Conservation (phyloP, 2,888 invertebrate genomes). For the Hydriomena furcata region DNA sequence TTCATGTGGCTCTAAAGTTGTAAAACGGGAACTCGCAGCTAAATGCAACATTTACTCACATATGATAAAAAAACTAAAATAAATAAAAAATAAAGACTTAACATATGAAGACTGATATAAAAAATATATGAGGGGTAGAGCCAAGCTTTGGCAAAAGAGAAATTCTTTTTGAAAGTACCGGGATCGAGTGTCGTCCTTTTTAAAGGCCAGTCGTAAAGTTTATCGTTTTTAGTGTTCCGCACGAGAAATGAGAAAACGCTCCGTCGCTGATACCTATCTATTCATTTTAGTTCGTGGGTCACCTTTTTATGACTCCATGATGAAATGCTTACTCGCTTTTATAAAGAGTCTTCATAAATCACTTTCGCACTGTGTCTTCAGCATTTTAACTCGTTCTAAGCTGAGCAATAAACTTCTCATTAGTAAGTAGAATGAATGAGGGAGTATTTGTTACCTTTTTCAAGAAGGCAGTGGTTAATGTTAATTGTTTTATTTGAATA, state of each 20-base stretch:
- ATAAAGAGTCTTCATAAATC: slow-evolving; percentile 17
- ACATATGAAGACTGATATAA: slow-evolving; percentile 35
- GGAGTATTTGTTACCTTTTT: too few species aligned
- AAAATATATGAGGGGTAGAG: slow-evolving; percentile 44
- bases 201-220: slow-evolving; percentile 71
- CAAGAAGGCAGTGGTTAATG: too few species aligned
- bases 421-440: slow-evolving; percentile 8
- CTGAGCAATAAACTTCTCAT: slow-evolving; percentile 4
- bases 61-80: slow-evolving; percentile 28
- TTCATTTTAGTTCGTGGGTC: slow-evolving; percentile 37
- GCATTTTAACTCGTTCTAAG: slow-evolving; percentile 7
- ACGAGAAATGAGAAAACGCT: slow-evolving; percentile 58
- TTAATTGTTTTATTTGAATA: too few species aligned
- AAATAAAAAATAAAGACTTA: slow-evolving; percentile 30
- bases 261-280: slow-evolving; percentile 38
- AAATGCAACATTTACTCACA: slow-evolving; percentile 22
- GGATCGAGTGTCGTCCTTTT: slow-evolving; percentile 69
- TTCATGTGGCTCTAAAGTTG: too few species aligned
- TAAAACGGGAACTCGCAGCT: slow-evolving; percentile 1
- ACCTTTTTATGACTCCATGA: slow-evolving; percentile 40
- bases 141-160: slow-evolving; percentile 58
- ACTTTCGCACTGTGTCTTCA: slow-evolving; percentile 18
- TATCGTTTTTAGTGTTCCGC: slow-evolving; percentile 70
- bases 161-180: slow-evolving; percentile 71
- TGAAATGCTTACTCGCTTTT: slow-evolving; percentile 32